Evolutionary conservation across 2,113 vertebrate genomes (phyloP).

Genomic region (Dromiciops gliroides): DNA sequence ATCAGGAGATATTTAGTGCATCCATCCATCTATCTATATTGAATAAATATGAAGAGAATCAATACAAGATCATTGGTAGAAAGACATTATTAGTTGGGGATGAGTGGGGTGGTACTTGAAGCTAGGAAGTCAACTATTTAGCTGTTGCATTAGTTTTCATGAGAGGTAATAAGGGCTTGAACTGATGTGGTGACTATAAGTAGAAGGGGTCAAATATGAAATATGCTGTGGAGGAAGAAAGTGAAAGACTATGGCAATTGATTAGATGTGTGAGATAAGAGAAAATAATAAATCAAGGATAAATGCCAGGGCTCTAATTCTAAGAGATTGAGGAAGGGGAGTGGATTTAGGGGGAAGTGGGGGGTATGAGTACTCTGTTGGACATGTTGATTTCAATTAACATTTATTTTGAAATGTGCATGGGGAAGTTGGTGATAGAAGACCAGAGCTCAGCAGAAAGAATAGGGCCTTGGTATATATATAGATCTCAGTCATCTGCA

Average conservation of each 20-base stretch:
- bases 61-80: neutral
- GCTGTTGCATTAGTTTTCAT: neutral
- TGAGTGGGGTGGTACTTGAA: neutral
- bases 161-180: neutral
- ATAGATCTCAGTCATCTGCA: neutral
- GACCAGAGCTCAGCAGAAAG: neutral
- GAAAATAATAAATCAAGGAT: neutral
- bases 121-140: neutral
- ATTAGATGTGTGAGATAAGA: neutral
- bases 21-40: neutral
- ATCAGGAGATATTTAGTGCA: neutral
- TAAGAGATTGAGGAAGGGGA: neutral
- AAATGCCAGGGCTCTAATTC: neutral
- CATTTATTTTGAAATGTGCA: neutral
- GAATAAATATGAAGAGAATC: neutral
- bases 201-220: neutral
- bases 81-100: neutral
- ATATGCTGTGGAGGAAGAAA: neutral
- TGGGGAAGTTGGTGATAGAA: neutral
- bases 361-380: neutral
- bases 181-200: neutral
- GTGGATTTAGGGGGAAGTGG: too few species aligned
- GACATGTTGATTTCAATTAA: neutral
- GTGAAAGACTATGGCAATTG: neutral
- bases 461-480: neutral